Base-by-base conservation (phyloP, 2,888 invertebrate genomes). In the Seira sanloemensis region DNA sequence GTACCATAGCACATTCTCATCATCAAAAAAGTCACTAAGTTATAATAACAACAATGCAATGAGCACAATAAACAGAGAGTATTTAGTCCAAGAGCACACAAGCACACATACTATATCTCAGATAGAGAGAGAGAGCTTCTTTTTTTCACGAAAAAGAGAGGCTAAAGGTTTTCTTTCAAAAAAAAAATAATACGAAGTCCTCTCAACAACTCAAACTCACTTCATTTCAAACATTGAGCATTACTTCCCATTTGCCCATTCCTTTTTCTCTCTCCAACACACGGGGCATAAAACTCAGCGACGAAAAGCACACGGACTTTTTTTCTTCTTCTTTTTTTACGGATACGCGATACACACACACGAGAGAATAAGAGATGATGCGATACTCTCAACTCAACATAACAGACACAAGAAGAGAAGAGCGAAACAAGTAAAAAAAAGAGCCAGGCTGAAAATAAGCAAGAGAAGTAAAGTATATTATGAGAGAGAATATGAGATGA, bases 401-500 rank as follows among this genome's bases (percentile, higher is more conserved):
- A 75, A 37, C 27, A 66, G 58, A 82, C 68, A 78, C 69, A 62
- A 73, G 65, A 58, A 76, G 62, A 69, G 46, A 46, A 2, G 21
- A 71, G 73, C 37, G 66, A 72, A 50, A 73, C 12, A 72, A 26
- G 58, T 24, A 73, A 73, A 73, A 27, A 73, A 76, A n/a, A 74
- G 23, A 74, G 58, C 67, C 46, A 80, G 80, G 80, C 80, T 80
- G 80, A 80, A 80, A 80, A 80, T 80, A 80, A 80, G 80, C 80
- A 75, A 81, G 83, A 66, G n/a, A n/a, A n/a, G 58, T 58, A 58
- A 58, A 66, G 66, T 78, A 83, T 83, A 83, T 83, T 83, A 83
- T 83, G 83, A 83, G 83, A 78, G 83, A 83, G 83, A 83, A 83
- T 78, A 78, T 83, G 82, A 83, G 82, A 83, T 83, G 82, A 50